Base-by-base conservation (phyloP, 2,113 vertebrate genomes). In the Albula goreensis region DNA sequence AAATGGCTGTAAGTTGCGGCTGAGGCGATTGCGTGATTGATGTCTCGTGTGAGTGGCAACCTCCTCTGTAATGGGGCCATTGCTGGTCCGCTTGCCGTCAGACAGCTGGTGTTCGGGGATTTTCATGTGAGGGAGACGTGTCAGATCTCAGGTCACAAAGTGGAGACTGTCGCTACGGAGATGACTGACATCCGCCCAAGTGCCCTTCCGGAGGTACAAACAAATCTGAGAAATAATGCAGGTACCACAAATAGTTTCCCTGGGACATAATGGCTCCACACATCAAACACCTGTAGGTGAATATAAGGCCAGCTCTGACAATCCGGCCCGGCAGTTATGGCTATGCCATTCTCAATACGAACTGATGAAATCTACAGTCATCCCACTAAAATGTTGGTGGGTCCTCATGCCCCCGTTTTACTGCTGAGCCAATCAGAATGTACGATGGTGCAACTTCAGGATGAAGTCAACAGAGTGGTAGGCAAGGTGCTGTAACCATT, bases 1-100 rank as follows among this genome's bases (percentile, higher is more conserved):
- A 90, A 93, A 93, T 92, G 87, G 89, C 87, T 91, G 87, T 88
- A 89, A 92, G 83, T 87, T 83, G 85, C 90, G 89, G 91, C 87
- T 82, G 85, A 87, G 74, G 89, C 41, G 56, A 41, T 88, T 85
- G 86, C 85, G 91, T 93, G 93, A 95, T 94, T 91, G 93, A 94
- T 94, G 92, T 89, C 53, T 86, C 82, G 89, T 87, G 84, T 94
- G 93, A 95, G 90, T 93, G 94, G 91, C 94, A 93, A 90, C 85
- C 84, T 86, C 88, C 88, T 87, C 89, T 88, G 87, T 91, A 92
- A 95, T 94, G 93, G 89, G 93, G 91, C 91, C 53, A 81, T 94
- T 91, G 89, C 83, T 87, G 89, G 86, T 87, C 88, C 86, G 90
- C 87, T 83, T 79, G 77, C 57, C 82, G 77, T 85, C 87, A 2